phyloP scores from a whole-genome alignment of 1,140 invertebrate species.

The Zaprionus taronus region DNA sequence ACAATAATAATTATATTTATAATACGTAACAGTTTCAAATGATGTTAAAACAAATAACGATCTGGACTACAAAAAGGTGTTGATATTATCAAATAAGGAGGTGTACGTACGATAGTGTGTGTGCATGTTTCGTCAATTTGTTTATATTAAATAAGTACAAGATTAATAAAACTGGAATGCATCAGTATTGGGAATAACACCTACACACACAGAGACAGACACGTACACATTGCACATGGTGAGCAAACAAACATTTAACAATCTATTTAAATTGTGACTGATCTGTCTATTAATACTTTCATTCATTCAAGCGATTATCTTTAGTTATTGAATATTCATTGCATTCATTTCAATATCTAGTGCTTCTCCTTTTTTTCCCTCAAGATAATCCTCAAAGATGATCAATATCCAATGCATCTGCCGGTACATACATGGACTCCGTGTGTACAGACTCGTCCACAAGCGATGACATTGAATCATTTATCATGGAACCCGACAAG shows the following conservation, averaged over 20 bases:
- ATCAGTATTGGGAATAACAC: background rate
- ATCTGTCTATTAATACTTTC: constrained; percentile 34
- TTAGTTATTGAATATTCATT: constrained; percentile 19
- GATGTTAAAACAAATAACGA: background rate
- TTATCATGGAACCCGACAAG: constrained; percentile 61
- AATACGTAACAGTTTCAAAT: background rate
- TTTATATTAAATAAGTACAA: constrained; percentile 7
- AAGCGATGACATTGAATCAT: constrained; percentile 64
- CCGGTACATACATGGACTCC: constrained; percentile 60
- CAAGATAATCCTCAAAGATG: constrained; percentile 37
- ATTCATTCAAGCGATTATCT: constrained; percentile 37
- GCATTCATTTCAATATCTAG: background rate
- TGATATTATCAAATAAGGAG: background rate
- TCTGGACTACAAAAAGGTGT: constrained; percentile 5
- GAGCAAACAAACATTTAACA: constrained; percentile 10
- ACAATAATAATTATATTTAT: constrained; percentile 20
- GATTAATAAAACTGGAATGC: constrained; percentile 31
- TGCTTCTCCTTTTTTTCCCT: background rate
- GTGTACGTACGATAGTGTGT: background rate
- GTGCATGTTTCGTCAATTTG: background rate
- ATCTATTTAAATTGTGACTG: constrained; percentile 4
- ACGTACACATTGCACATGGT: background rate
- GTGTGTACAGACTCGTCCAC: constrained; percentile 57
- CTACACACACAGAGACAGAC: background rate
- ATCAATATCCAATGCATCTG: constrained; percentile 76